Evolutionary conservation across 2,888 invertebrate species (phyloP).

Genomic region (Hermodice carunculata): DNA sequence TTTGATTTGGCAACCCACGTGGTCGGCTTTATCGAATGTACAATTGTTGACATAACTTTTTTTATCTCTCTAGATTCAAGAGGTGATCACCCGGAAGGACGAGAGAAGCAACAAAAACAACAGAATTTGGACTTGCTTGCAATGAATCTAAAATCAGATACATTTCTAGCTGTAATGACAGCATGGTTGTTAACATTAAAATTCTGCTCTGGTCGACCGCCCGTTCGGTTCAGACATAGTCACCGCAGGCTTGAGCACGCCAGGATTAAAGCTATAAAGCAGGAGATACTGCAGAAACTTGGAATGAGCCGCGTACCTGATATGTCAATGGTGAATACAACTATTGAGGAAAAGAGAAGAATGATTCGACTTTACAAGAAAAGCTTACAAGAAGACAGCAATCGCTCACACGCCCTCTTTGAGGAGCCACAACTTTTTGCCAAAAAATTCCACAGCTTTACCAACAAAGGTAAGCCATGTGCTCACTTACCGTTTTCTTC

Average conservation of each 20-base stretch:
- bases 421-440: slow-evolving; percentile 32
- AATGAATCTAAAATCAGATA: too few species aligned
- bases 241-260: slow-evolving; percentile 17
- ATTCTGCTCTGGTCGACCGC: too few species aligned
- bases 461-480: slow-evolving; percentile 34
- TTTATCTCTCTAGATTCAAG: too few species aligned
- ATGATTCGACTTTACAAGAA: slow-evolving; percentile 36
- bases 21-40: too few species aligned
- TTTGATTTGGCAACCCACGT: too few species aligned
- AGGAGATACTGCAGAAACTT: slow-evolving; percentile 69
- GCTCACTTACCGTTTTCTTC: background rate
- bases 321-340: slow-evolving; percentile 28
- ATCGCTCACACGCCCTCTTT: slow-evolving; percentile 22
- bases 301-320: slow-evolving; percentile 75
- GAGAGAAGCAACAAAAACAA: too few species aligned
- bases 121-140: too few species aligned
- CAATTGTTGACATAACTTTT: too few species aligned
- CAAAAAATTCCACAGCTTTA: slow-evolving; percentile 37
- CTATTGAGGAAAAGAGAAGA: slow-evolving; percentile 31
- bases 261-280: slow-evolving; percentile 26
- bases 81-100: too few species aligned
- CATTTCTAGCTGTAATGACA: too few species aligned
- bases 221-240: too few species aligned
- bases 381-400: slow-evolving; percentile 25
- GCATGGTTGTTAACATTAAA: too few species aligned